Evolutionary conservation across 1,140 invertebrate species (phyloP).

Genomic region (Drosophila elegans): DNA sequence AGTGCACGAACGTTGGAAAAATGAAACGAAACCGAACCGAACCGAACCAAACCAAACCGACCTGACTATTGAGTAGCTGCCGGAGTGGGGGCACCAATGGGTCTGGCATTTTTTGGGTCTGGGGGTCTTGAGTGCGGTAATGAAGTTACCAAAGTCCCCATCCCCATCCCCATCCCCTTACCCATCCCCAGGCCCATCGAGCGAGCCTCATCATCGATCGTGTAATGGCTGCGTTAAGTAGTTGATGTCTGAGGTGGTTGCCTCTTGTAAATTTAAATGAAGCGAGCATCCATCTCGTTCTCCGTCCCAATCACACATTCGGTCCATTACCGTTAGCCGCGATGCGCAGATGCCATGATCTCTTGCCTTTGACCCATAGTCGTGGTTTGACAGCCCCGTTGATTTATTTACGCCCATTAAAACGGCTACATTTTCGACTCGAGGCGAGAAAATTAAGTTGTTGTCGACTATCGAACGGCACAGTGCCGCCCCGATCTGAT

Average conservation of each 20-base stretch:
- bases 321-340: constrained; percentile 60
- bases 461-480: constrained; percentile 34
- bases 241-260: constrained; percentile 63
- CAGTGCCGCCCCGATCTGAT: constrained; percentile 52
- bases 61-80: constrained; percentile 65
- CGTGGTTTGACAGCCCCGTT: constrained; percentile 48
- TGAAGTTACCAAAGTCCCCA: constrained; percentile 66
- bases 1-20: constrained; percentile 78
- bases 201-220: constrained; percentile 51
- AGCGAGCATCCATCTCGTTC: constrained; percentile 46
- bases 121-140: constrained; percentile 73
- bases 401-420: constrained; percentile 73
- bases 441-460: constrained; percentile 82
- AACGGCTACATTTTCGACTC: constrained; percentile 49
- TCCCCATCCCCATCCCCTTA: background rate
- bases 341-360: constrained; percentile 48
- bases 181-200: background rate
- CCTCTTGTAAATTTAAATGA: constrained; percentile 83
- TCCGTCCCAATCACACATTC: constrained; percentile 27
- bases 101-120: constrained; percentile 20
- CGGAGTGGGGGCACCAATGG: constrained; percentile 15
- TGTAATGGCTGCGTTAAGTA: constrained; percentile 83
- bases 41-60: constrained; percentile 4
- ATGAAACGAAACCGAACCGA: constrained; percentile 82
- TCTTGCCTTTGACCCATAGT: constrained; percentile 73